Percentiles rank a stretch among this genome's conserved stretches.
Conservation (phyloP, 1,140 invertebrate species). For the Liolophura sinensis region DNA sequence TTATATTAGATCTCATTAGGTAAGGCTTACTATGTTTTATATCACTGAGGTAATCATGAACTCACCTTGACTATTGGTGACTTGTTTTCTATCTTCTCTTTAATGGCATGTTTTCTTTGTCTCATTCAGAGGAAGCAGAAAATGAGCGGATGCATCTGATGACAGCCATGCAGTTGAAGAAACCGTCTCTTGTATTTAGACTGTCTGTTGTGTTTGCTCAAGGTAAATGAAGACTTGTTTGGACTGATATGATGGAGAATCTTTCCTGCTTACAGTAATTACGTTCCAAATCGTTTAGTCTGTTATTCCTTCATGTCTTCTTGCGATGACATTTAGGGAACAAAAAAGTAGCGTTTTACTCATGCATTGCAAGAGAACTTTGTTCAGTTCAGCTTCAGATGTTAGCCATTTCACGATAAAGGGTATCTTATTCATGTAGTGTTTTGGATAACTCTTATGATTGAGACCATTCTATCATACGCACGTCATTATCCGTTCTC, state of each 20-base stretch:
- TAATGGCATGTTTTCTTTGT: neutral
- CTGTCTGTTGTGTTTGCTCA: slow-evolving; percentile 48
- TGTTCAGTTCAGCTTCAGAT: too few relatives aligned
- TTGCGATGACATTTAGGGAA: neutral
- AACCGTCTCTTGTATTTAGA: slow-evolving; percentile 53
- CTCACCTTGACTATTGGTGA: too few relatives aligned
- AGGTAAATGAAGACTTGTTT: slow-evolving; percentile 25
- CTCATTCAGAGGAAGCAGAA: slow-evolving; percentile 57
- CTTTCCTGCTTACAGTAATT: neutral
- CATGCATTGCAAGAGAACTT: too few relatives aligned
- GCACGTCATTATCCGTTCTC: too few relatives aligned
- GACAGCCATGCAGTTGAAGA: slow-evolving; percentile 54
- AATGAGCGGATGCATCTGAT: slow-evolving; percentile 62
- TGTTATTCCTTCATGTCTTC: neutral
- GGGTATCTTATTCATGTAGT: neutral
- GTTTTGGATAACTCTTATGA: neutral
- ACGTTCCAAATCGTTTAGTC: neutral
- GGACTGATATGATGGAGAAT: neutral
- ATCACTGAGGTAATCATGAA: too few relatives aligned
- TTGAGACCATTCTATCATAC: neutral
- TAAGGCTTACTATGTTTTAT: too few relatives aligned
- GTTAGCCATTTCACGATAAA: neutral
- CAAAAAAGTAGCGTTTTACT: too few relatives aligned
- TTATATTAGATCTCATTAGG: too few relatives aligned
- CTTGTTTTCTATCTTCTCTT: too few relatives aligned